A percentile compares a stretch with the other conserved stretches of the same genome.
These are phyloP conservation scores for Avahi laniger DNA, from an alignment of 2,797 vertebrate genomes.

Conservation along the genomic window DNA sequence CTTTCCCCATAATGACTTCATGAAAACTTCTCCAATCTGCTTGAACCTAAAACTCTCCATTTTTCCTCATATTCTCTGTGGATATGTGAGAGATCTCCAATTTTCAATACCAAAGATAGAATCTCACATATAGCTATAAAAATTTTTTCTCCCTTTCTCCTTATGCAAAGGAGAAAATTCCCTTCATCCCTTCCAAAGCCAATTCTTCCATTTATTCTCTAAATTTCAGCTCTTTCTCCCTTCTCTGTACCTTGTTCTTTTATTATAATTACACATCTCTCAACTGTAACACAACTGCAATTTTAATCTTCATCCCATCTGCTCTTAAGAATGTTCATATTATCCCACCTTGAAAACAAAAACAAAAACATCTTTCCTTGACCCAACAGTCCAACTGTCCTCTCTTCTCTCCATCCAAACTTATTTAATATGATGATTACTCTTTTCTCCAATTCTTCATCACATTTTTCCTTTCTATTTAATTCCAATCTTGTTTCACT, in stretches of 20 bases:
- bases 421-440: neutral
- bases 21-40: neutral
- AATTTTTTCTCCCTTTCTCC: neutral
- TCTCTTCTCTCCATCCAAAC: neutral
- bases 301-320: neutral
- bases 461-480: neutral
- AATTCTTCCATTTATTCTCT: neutral
- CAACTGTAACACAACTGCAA: neutral
- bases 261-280: neutral
- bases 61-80: neutral
- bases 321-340: neutral
- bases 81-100: neutral
- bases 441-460: neutral
- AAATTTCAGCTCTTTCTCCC: neutral
- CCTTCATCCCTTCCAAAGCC: neutral
- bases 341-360: neutral
- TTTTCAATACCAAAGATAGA: neutral
- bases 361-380: neutral
- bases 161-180: neutral
- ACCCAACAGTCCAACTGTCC: neutral
- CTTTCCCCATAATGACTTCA: neutral
- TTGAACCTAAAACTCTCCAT: neutral
- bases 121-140: neutral
- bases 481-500: neutral
- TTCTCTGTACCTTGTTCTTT: neutral